phyloP scores from a whole-genome alignment of 1,140 invertebrate species.

The Drosophila insularis region DNA sequence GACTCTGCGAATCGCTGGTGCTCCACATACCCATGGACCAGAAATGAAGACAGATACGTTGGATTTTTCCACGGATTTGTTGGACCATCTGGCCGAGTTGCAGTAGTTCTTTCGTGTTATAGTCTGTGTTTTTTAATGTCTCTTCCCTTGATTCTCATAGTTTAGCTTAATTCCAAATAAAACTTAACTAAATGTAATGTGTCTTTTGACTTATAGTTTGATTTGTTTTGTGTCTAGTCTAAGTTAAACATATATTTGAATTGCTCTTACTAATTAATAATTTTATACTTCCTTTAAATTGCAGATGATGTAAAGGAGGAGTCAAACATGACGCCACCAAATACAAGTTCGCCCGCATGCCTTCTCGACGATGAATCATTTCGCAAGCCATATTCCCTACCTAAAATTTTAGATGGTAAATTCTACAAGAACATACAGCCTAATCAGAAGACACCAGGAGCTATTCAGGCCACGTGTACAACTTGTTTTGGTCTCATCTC shows the following conservation, averaged over 20 bases:
- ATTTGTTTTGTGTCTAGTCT: slow-evolving; percentile 36
- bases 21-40: slow-evolving; percentile 74
- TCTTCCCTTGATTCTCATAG: slow-evolving; percentile 19
- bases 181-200: slow-evolving; percentile 22
- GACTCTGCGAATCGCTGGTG: slow-evolving; percentile 63
- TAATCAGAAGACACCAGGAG: slow-evolving; percentile 72
- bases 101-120: slow-evolving; percentile 35
- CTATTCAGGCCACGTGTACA: slow-evolving; percentile 78
- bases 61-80: slow-evolving; percentile 64
- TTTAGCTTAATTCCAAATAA: slow-evolving; percentile 52
- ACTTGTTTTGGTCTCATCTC: slow-evolving; percentile 73
- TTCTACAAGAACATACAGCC: slow-evolving; percentile 80
- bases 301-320: slow-evolving; percentile 62
- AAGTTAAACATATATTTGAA: neutral
- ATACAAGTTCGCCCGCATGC: slow-evolving; percentile 30
- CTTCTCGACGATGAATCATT: slow-evolving; percentile 61
- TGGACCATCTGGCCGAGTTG: slow-evolving; percentile 60
- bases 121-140: slow-evolving; percentile 18
- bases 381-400: slow-evolving; percentile 61
- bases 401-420: slow-evolving; percentile 78
- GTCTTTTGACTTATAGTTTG: slow-evolving; percentile 10
- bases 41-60: slow-evolving; percentile 68
- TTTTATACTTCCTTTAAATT: slow-evolving; percentile 23
- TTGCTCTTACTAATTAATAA: slow-evolving; percentile 30
- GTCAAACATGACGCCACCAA: slow-evolving; percentile 21